A percentile compares a stretch with the other conserved stretches of the same genome.
Evolutionary conservation across 2,797 vertebrate species (phyloP).

Genomic region (Trichosurus vulpecula): DNA sequence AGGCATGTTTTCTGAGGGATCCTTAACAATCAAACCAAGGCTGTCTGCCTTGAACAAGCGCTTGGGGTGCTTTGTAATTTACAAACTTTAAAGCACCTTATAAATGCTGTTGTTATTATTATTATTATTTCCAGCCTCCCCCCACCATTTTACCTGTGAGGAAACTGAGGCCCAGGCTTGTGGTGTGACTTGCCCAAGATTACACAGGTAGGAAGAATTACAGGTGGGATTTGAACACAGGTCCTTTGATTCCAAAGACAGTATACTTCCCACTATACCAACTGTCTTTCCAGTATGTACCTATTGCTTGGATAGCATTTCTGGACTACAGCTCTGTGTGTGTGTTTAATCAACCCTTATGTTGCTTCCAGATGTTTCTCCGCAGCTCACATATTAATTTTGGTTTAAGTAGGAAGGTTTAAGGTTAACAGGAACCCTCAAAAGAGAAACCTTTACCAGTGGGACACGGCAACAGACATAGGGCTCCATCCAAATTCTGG

Average conservation of each 20-base stretch:
- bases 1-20: background rate
- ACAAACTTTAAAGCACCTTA: slow-evolving; percentile 22
- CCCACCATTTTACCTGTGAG: slow-evolving; percentile 9
- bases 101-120: background rate
- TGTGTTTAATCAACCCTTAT: too few relatives aligned
- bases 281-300: background rate
- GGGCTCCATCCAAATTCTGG: background rate
- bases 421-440: background rate
- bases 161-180: background rate
- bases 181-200: fast-evolving
- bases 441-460: background rate
- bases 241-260: background rate
- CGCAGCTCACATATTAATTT: background rate
- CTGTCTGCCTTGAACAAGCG: background rate
- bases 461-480: fast-evolving
- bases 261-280: background rate
- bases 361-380: background rate
- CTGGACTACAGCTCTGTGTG: background rate
- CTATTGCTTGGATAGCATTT: background rate
- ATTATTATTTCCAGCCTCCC: background rate
- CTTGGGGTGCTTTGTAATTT: background rate
- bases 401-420: background rate
- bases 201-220: background rate
- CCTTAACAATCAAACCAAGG: background rate
- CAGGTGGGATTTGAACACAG: background rate